Base-by-base conservation (phyloP, 2,113 vertebrate genomes). In the Coptodon rendalli region DNA sequence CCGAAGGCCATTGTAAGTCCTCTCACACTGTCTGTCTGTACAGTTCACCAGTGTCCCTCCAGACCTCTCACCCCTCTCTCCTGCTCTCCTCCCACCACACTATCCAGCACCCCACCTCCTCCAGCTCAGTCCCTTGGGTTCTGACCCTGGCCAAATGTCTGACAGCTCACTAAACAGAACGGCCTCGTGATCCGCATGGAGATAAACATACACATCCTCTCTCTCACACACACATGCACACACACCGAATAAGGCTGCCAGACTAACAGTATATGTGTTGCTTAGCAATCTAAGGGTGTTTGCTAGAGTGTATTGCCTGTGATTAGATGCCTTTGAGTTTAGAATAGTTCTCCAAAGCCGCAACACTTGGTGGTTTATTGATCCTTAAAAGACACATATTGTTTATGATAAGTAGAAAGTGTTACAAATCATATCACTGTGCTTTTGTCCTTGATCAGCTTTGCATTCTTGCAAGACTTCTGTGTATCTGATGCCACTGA, bases 151-250 rank as follows among this genome's bases (percentile, higher is more conserved):
- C 94, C 88, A 94, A 91, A 93, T 93, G 88, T 91, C 94, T 93
- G 94, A 95, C 95, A 95, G 95, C 93, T 95, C 92, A 85, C 93
- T 94, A 94, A 95, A 93, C 92, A 94, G 89, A 93, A 81, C 12
- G 63, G 83, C 85, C 82, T 78, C 87, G 88, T 91, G 93, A 93
- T 89, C 81, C 14, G 91, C 94, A 95, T 94, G 84, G 36, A 85
- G 87, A 94, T 92, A 89, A 89, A 92, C 61, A 68, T 14, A 19
- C 45, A 43, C 31, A 68, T 68, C 34, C 61, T n/a, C 34, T 9
- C 66, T 79, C 17, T 17, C 13, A 43, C 45, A 48, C 54, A 27
- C 29, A 63, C 12, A 36, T n/a, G 43, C 22, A 38, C 40, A 24
- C 52, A 45, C 52, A 63, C 34, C 59, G 45, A 82, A 80, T 80